Conservation (phyloP, 2,797 vertebrate species). For the Myotis vivesi region DNA sequence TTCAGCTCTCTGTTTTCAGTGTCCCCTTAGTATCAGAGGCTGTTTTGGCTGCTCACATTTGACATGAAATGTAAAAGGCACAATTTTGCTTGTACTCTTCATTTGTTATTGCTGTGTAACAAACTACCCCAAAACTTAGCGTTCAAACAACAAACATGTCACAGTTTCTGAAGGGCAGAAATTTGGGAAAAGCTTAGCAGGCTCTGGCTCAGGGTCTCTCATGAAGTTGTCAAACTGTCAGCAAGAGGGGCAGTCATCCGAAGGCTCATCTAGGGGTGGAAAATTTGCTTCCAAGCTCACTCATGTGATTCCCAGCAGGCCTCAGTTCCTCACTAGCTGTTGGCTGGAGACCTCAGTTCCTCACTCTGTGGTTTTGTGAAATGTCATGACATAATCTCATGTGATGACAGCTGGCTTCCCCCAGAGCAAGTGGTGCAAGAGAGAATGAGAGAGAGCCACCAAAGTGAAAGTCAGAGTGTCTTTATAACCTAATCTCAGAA, state of each 20-base stretch:
- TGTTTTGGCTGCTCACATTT: not conserved
- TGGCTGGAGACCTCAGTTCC: not conserved
- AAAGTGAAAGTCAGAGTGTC: not conserved
- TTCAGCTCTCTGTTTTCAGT: not conserved
- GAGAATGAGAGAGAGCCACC: too few species aligned
- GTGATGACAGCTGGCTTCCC: not conserved
- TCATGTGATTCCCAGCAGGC: not conserved
- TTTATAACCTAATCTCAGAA: not conserved
- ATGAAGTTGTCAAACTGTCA: not conserved
- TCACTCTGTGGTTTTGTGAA: not conserved
- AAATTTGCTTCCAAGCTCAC: not conserved
- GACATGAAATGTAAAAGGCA: not conserved
- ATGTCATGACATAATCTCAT: not conserved
- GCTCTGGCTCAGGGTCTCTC: not conserved
- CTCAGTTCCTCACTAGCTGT: not conserved
- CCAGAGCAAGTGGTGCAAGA: not conserved
- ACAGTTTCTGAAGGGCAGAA: not conserved
- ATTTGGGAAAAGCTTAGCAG: not conserved
- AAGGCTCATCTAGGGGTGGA: not conserved
- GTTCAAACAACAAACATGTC: not conserved
- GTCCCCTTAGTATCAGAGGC: not conserved
- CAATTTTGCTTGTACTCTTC: not conserved
- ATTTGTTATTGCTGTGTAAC: not conserved
- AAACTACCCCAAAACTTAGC: not conserved
- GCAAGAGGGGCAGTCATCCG: not conserved